phyloP scores from a whole-genome alignment of 2,113 vertebrate species.

The Coptodon bakossiorum region DNA sequence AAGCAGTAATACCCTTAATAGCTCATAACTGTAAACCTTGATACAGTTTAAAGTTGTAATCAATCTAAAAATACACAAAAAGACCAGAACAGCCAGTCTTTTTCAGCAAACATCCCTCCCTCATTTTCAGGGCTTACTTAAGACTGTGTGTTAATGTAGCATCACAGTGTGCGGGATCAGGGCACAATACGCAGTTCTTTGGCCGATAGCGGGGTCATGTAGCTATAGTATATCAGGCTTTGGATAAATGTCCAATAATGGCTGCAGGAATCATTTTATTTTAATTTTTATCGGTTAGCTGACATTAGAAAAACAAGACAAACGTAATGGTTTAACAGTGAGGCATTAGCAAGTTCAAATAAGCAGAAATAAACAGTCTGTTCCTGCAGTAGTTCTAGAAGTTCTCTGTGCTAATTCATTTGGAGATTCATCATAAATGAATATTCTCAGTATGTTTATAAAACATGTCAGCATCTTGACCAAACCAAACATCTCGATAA shows the following conservation, averaged over 20 bases:
- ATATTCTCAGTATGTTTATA: not conserved
- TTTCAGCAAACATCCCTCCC: not conserved
- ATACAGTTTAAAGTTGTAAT: not conserved
- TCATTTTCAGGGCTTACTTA: not conserved
- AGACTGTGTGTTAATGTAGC: not conserved
- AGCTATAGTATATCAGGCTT: not conserved
- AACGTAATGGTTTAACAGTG: not conserved
- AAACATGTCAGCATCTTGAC: not conserved
- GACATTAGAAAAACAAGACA: not conserved
- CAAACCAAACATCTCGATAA: not conserved
- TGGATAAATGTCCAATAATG: not conserved
- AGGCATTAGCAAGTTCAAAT: not conserved
- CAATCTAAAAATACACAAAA: not conserved
- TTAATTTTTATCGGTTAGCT: not conserved
- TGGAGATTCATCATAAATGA: not conserved
- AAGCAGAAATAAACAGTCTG: not conserved
- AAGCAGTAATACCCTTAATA: not conserved
- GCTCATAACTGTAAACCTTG: not conserved
- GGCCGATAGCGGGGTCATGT: fast-evolving
- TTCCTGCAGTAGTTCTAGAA: not conserved
- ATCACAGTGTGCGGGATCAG: not conserved
- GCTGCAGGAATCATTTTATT: not conserved
- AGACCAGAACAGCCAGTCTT: not conserved
- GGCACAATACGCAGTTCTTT: not conserved
- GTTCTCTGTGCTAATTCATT: not conserved